Evolutionary conservation across 2,888 invertebrate genomes (phyloP), one percentile per base, ranked within the genome.

Genomic region (Latrodectus hesperus): DNA sequence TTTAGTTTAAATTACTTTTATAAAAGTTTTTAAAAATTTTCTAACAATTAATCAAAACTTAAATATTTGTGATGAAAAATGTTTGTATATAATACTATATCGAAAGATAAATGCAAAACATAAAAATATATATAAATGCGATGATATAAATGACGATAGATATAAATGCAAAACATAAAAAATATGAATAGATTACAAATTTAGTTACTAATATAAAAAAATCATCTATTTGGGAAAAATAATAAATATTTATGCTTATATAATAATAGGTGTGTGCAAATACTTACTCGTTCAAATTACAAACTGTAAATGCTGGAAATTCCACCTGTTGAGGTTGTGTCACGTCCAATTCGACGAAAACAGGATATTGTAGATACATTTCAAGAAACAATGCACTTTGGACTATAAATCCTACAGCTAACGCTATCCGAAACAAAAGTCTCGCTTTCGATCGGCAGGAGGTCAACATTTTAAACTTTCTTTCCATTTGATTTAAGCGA

Each of bases 241-340:
- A 52, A 72, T 49, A 71, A 22, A 1, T 9, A 9, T 6, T 17
- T 22, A 12, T 2, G 14, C 22, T 22, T 22, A 22, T 22, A 22
- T 38, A 38, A 38, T 38, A 0, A 12, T 16, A 11, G 12, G 9
- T n/a, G 9, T 6, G 38, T 17, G 9, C n/a, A 65, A 17, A 16
- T 12, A 17, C 84, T 88, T 84, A 88, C 88, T 88, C 88, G 26
- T 88, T 88, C 14, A 88, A 60, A 68, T 88, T 88, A 17, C 88
- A 88, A 14, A 88, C 71, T 0, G 88, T 84, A 55, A 88, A 75
- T 8, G 88, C 88, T 0, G 88, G 88, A 67, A 88, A 72, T 3
- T 84, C 80, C 22, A 88, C 81, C 5, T 84, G 75, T 12, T 81
- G 52, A 12, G 88, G 84, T 12, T 88, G 79, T 4, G 67, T 22